Evolutionary conservation across 2,888 invertebrate genomes (phyloP).

Genomic region (Homarus gammarus): DNA sequence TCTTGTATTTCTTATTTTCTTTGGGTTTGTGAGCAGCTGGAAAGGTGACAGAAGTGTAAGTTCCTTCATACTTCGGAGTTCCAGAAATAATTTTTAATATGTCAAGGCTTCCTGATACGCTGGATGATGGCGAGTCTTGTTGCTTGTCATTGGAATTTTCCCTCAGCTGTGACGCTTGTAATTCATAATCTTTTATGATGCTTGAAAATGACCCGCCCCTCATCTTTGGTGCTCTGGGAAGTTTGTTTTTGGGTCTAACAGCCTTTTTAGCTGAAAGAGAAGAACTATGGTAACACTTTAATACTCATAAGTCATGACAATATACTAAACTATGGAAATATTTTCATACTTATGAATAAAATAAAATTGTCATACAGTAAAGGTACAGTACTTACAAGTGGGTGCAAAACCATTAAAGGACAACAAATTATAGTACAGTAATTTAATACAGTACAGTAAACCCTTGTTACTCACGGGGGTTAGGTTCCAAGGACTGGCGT

Average conservation of each 20-base stretch:
- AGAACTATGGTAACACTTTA: not conserved
- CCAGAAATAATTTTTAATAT: not conserved
- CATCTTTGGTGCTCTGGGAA: slow-evolving; percentile 9
- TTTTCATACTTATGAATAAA: not conserved
- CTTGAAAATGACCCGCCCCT: slow-evolving; percentile 21
- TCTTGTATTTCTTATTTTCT: not conserved
- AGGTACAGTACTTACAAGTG: too few species aligned
- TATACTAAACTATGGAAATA: not conserved
- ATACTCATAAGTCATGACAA: not conserved
- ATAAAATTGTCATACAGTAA: too few species aligned
- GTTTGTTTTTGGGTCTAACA: not conserved
- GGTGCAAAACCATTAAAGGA: too few species aligned
- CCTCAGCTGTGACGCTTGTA: not conserved
- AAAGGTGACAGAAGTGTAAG: not conserved
- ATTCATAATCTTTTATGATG: slow-evolving; percentile 29
- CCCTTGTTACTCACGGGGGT: too few species aligned
- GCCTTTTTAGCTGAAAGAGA: not conserved
- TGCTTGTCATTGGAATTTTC: not conserved
- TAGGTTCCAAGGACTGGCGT: too few species aligned
- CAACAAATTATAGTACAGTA: too few species aligned
- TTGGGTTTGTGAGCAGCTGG: not conserved
- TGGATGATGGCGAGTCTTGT: not conserved
- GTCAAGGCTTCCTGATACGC: not conserved
- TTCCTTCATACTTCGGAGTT: not conserved
- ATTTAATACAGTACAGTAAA: too few species aligned